phyloP scores from a whole-genome alignment of 2,113 vertebrate species.

The Sapajus apella region DNA sequence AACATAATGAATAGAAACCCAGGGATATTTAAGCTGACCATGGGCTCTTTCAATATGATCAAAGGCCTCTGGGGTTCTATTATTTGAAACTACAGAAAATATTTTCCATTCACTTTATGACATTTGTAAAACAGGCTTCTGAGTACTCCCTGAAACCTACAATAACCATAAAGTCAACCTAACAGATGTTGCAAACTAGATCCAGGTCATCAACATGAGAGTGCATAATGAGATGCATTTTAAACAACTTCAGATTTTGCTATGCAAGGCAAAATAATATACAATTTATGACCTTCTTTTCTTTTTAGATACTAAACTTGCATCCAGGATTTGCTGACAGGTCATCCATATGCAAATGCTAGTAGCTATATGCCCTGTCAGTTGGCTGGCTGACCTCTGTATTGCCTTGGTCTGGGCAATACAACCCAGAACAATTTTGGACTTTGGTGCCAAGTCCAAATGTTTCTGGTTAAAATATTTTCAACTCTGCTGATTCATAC shows the following conservation, averaged over 20 bases:
- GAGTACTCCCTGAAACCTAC: constrained; percentile 18
- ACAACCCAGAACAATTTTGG: neutral
- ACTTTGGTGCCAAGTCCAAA: neutral
- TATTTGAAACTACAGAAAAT: constrained; percentile 55
- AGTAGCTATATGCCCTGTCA: neutral
- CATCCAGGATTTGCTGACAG: neutral
- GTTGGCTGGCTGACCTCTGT: neutral
- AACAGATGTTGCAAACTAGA: constrained; percentile 36
- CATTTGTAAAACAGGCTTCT: constrained; percentile 39
- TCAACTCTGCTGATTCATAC: constrained; percentile 58
- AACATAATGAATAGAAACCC: constrained; percentile 38
- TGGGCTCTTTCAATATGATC: constrained; percentile 45
- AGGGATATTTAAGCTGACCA: neutral
- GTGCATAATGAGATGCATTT: neutral
- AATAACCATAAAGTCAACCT: constrained; percentile 11
- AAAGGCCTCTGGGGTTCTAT: constrained; percentile 16
- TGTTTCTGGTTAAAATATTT: constrained; percentile 59
- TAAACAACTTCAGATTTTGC: constrained; percentile 11
- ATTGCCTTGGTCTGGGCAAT: neutral
- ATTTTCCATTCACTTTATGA: constrained; percentile 51
- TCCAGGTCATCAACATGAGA: constrained; percentile 24
- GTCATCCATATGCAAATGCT: neutral
- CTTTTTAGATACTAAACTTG: neutral
- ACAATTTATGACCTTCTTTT: neutral
- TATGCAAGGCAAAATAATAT: constrained; percentile 18